These are phyloP conservation scores for Carcinoscorpius rotundicauda DNA, from an alignment of 1,140 invertebrate species.

Conservation along the genomic window DNA sequence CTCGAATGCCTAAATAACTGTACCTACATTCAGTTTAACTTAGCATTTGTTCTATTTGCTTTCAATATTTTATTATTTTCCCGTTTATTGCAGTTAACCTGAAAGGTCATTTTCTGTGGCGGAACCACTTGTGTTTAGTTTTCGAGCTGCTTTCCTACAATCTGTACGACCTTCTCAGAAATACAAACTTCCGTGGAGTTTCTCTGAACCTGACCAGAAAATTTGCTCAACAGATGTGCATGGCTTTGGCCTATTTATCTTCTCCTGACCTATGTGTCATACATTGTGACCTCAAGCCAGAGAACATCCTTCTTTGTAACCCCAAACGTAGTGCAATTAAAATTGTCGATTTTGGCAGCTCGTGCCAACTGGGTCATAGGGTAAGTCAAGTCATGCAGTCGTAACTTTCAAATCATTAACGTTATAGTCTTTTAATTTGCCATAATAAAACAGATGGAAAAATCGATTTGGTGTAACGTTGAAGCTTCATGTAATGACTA, in stretches of 20 bases:
- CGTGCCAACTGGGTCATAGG: constrained; percentile 95
- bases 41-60: too few relatives aligned
- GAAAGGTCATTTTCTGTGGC: constrained; percentile 99
- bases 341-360: constrained; percentile 98
- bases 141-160: constrained; percentile 99
- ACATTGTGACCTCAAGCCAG: constrained; percentile 99
- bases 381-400: constrained; percentile 42
- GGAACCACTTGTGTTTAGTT: constrained; percentile 98
- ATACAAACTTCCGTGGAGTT: constrained; percentile 98
- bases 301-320: constrained; percentile 99
- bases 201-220: constrained; percentile 98
- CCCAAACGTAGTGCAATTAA: constrained; percentile 98
- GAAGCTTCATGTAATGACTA: too few relatives aligned
- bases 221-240: constrained; percentile 98
- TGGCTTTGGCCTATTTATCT: constrained; percentile 93
- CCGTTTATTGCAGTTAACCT: constrained; percentile 75
- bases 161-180: constrained; percentile 95
- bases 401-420: too few relatives aligned
- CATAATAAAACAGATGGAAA: too few relatives aligned
- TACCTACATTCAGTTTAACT: too few relatives aligned
- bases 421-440: too few relatives aligned
- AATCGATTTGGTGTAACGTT: too few relatives aligned
- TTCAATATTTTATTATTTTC: not conserved
- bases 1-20: too few relatives aligned
- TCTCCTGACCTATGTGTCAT: constrained; percentile 99